Conservation (phyloP, 1,140 invertebrate genomes). For the Psix sp. region DNA sequence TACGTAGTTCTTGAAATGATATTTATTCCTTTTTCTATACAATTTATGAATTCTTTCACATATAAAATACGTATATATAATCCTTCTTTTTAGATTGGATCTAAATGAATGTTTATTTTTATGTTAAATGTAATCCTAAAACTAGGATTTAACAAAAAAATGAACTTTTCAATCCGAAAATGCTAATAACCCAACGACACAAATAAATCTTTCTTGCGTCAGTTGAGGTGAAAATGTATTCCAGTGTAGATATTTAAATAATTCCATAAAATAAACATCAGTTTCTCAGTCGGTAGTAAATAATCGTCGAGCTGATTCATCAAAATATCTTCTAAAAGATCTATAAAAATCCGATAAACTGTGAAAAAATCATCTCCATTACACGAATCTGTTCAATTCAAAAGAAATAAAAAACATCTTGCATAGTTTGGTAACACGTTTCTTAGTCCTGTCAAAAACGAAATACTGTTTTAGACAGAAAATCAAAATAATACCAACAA, state of each 20-base stretch:
- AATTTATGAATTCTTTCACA: too few relatives aligned
- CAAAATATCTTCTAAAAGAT: slow-evolving; percentile 11
- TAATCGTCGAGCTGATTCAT: slow-evolving; percentile 2
- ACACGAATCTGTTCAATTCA: background rate
- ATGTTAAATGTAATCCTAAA: too few relatives aligned
- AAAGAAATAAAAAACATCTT: slow-evolving; percentile 2
- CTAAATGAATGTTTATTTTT: too few relatives aligned
- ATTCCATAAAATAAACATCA: slow-evolving; percentile 26
- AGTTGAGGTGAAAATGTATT: slow-evolving; percentile 11
- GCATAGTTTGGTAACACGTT: slow-evolving; percentile 1
- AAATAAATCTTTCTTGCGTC: slow-evolving; percentile 23
- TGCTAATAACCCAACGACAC: slow-evolving; percentile 5
- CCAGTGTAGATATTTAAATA: slow-evolving; percentile 12
- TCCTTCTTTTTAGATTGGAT: too few relatives aligned
- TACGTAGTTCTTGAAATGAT: slow-evolving; percentile 2
- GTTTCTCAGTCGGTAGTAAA: slow-evolving; percentile 4
- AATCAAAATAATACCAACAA: too few relatives aligned
- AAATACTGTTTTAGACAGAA: too few relatives aligned
- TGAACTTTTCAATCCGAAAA: slow-evolving; percentile 10
- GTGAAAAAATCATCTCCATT: background rate
- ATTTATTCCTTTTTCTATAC: background rate
- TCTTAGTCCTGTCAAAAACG: slow-evolving; percentile 14
- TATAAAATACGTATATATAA: too few relatives aligned
- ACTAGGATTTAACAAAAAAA: too few relatives aligned
- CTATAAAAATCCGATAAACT: background rate